Conservation (phyloP, 2,797 vertebrate genomes). For the Cyclopterus lumpus region DNA sequence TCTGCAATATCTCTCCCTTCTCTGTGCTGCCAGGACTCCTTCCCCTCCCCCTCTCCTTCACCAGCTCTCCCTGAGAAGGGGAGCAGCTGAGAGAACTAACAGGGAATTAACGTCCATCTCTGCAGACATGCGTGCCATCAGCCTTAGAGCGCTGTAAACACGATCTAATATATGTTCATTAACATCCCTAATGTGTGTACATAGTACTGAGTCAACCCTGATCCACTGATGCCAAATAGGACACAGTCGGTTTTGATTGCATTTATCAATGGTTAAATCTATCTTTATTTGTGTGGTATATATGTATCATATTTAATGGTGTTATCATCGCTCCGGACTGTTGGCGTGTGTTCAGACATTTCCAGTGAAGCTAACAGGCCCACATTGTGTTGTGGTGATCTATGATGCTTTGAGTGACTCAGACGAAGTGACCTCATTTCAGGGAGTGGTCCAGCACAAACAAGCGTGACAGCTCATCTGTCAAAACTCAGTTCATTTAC, state of each 20-base stretch:
- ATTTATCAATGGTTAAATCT: constrained; percentile 18
- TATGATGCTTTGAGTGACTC: constrained; percentile 52
- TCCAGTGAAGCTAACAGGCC: constrained; percentile 1
- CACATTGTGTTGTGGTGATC: constrained; percentile 28
- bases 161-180: constrained; percentile 63
- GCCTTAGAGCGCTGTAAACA: constrained; percentile 61
- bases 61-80: constrained; percentile 55
- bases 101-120: constrained; percentile 71
- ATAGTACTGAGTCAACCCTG: constrained; percentile 16
- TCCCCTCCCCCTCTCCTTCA: constrained; percentile 63
- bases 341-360: constrained; percentile 10
- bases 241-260: constrained; percentile 1
- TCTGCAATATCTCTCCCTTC: constrained; percentile 18
- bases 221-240: constrained; percentile 4
- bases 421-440: constrained; percentile 77
- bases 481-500: constrained; percentile 44
- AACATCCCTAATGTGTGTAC: constrained; percentile 37
- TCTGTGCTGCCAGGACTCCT: constrained; percentile 31
- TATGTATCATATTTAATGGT: neutral
- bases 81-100: constrained; percentile 78
- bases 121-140: constrained; percentile 56
- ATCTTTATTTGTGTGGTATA: neutral
- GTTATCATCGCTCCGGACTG: neutral
- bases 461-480: constrained; percentile 42
- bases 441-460: constrained; percentile 74